Evolutionary conservation across 2,888 invertebrate species (phyloP).

Genomic region (Amphipoea lucens): DNA sequence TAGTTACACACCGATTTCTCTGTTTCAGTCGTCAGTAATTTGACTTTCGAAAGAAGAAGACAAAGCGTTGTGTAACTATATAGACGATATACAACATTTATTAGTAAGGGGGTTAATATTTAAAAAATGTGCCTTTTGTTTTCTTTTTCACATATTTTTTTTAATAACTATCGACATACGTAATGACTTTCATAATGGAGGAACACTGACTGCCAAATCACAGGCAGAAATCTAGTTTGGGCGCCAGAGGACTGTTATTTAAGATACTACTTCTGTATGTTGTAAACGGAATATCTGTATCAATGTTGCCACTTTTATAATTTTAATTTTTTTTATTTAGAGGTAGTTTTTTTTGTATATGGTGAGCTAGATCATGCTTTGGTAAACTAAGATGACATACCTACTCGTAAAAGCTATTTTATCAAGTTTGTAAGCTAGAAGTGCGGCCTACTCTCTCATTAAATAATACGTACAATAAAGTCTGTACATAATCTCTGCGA

Average conservation of each 20-base stretch:
- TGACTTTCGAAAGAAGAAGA: too few relatives aligned
- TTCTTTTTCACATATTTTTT: background rate
- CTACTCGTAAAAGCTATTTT: too few relatives aligned
- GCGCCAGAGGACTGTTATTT: background rate
- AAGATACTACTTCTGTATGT: background rate
- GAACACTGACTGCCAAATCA: too few relatives aligned
- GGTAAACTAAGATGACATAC: background rate
- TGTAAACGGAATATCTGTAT: background rate
- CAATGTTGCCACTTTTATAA: background rate
- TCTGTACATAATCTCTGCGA: too few relatives aligned
- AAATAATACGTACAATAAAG: too few relatives aligned
- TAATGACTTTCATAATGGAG: background rate
- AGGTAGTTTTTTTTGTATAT: too few relatives aligned
- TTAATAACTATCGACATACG: background rate
- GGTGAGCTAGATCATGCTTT: background rate
- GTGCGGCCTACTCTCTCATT: background rate
- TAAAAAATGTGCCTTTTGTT: background rate
- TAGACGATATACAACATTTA: too few relatives aligned
- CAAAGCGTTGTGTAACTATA: too few relatives aligned
- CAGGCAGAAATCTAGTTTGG: background rate
- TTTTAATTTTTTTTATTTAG: too few relatives aligned
- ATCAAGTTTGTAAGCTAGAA: background rate
- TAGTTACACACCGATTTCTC: too few relatives aligned
- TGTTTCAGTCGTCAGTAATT: too few relatives aligned
- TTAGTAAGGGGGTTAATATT: too few relatives aligned